Evolutionary conservation across 2,113 vertebrate species (phyloP).

Genomic region (Epinephelus fuscoguttatus): DNA sequence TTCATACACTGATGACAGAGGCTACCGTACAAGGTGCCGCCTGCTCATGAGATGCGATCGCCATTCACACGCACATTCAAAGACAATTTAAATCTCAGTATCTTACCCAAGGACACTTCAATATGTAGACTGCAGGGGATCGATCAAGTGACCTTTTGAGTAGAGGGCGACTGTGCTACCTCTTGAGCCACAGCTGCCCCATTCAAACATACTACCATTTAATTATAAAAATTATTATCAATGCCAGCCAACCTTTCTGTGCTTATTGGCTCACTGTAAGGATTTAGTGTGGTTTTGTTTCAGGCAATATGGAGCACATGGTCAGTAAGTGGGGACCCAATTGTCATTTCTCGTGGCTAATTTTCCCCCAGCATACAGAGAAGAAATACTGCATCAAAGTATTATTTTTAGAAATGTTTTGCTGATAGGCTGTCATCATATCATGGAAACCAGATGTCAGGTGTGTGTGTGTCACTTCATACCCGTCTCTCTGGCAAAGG

Average conservation of each 20-base stretch:
- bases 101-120: no score
- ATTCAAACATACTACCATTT: no score
- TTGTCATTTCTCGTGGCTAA: constrained; percentile 13
- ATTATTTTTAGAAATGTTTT: constrained; percentile 52
- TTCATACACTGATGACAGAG: no score
- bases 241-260: neutral
- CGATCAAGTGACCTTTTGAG: no score
- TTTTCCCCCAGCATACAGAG: neutral
- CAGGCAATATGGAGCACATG: neutral
- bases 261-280: neutral
- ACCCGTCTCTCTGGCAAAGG: constrained; percentile 42
- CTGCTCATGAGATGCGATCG: no score
- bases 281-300: neutral
- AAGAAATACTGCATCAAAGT: constrained; percentile 5
- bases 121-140: no score
- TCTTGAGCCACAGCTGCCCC: no score
- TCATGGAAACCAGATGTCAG: constrained; percentile 58
- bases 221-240: neutral
- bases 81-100: no score
- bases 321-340: neutral
- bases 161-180: no score
- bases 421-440: constrained; percentile 47
- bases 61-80: no score
- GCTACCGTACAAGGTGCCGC: no score
- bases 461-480: constrained; percentile 47